Conservation (phyloP, 2,888 invertebrate genomes). For the Ormyrus rosae region DNA sequence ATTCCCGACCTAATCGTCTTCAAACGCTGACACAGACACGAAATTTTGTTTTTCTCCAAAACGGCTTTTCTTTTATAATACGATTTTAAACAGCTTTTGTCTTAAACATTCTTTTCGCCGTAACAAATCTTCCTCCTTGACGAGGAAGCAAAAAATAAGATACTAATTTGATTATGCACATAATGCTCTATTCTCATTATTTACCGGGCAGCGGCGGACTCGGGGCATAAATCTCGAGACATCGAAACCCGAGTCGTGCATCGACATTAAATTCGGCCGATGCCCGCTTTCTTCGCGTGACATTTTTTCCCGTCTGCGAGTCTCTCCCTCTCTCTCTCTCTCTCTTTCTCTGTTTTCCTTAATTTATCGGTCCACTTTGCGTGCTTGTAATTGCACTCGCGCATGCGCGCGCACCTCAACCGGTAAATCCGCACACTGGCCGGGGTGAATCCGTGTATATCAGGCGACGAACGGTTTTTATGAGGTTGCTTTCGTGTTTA, state of each 20-base stretch:
- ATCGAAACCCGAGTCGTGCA: neutral
- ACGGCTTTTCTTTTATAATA: too few relatives aligned
- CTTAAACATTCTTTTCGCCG: too few relatives aligned
- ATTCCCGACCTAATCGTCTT: too few relatives aligned
- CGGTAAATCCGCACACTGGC: neutral
- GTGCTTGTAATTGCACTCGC: neutral
- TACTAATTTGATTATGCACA: too few relatives aligned
- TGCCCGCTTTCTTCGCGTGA: neutral
- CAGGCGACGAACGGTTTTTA: constrained; percentile 5
- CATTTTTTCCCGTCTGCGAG: neutral
- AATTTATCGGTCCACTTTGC: constrained; percentile 6
- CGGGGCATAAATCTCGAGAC: too few relatives aligned
- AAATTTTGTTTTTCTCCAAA: too few relatives aligned
- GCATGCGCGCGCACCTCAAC: neutral
- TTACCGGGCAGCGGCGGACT: too few relatives aligned
- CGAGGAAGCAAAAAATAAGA: too few relatives aligned
- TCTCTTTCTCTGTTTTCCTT: neutral
- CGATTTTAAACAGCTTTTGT: too few relatives aligned
- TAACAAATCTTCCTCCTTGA: too few relatives aligned
- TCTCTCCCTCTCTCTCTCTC: neutral
- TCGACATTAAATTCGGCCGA: neutral
- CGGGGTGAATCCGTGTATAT: constrained; percentile 14
- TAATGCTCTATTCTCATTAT: too few relatives aligned
- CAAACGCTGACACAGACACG: too few relatives aligned
- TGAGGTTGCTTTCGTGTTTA: neutral